These are phyloP conservation scores for Ips nitidus DNA, from an alignment of 1,140 invertebrate genomes.

Conservation along the genomic window DNA sequence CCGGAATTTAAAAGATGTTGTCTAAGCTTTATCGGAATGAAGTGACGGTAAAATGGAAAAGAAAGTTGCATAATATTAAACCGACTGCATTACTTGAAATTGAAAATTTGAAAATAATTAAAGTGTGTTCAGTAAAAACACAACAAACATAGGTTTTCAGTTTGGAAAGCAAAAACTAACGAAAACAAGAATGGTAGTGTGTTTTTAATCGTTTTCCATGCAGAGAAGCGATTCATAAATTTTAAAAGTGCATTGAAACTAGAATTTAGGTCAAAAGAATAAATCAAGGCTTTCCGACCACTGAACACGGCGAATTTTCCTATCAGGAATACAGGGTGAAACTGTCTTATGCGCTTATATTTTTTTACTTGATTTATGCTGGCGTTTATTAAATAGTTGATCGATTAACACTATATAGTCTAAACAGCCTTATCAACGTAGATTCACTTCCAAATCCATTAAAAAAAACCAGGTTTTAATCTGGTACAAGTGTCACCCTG, in stretches of 20 bases:
- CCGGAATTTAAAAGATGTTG: not conserved
- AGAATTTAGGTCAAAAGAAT: constrained; percentile 26
- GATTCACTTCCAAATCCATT: too few relatives aligned
- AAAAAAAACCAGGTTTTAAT: not conserved
- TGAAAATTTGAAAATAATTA: not conserved
- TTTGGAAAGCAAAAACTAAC: constrained; percentile 1
- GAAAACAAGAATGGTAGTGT: constrained; percentile 17
- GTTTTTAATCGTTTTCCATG: constrained; percentile 29
- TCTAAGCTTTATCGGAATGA: not conserved
- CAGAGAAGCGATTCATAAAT: constrained; percentile 27
- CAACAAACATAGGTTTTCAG: not conserved
- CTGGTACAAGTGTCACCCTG: not conserved
- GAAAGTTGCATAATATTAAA: not conserved
- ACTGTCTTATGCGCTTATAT: not conserved
- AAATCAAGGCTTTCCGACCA: constrained; percentile 18
- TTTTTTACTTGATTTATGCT: not conserved
- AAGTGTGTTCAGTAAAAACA: not conserved
- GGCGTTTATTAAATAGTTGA: too few relatives aligned
- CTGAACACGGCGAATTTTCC: not conserved
- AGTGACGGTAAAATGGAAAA: not conserved
- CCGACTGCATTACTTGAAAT: not conserved
- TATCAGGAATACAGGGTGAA: not conserved
- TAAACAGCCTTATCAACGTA: too few relatives aligned
- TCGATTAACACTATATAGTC: too few relatives aligned
- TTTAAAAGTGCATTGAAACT: constrained; percentile 24